Conservation (phyloP, 2,888 invertebrate species). For the Folsomia candida region DNA sequence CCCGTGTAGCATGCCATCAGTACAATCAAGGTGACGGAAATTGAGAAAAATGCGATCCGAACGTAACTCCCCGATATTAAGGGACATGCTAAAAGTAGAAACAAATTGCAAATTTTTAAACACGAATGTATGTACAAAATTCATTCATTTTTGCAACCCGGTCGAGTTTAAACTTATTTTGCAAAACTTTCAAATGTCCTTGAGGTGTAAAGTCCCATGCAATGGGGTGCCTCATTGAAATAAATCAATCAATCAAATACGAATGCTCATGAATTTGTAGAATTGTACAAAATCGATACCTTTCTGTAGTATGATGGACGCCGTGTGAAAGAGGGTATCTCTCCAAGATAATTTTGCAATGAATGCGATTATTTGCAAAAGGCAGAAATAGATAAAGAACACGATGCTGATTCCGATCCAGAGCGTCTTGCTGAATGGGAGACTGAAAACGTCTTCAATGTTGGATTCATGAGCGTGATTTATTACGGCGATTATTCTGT, state of each 20-base stretch:
- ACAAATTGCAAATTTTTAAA: no score
- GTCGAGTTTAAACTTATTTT: no score
- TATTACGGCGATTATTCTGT: slow-evolving; percentile 31
- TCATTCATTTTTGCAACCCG: no score
- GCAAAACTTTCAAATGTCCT: no score
- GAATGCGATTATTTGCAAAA: not conserved
- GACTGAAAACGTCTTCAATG: slow-evolving; percentile 24
- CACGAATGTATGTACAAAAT: no score
- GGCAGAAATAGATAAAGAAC: slow-evolving; percentile 11
- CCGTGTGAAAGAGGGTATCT: not conserved
- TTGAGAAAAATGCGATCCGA: not conserved
- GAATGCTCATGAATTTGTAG: no score
- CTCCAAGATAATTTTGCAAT: not conserved
- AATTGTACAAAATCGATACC: no score
- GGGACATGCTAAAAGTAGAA: no score
- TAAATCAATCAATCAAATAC: no score
- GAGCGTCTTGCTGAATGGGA: slow-evolving; percentile 26
- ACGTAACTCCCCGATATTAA: no score
- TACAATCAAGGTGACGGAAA: slow-evolving; percentile 21
- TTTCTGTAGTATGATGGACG: slow-evolving; percentile 10
- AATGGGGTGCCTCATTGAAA: no score
- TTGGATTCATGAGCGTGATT: slow-evolving; percentile 25
- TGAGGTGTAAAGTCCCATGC: no score
- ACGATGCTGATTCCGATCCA: slow-evolving; percentile 23
- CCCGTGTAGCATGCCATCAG: slow-evolving; percentile 36